phyloP scores from a whole-genome alignment of 1,140 invertebrate genomes.

The Bombus confusus region DNA sequence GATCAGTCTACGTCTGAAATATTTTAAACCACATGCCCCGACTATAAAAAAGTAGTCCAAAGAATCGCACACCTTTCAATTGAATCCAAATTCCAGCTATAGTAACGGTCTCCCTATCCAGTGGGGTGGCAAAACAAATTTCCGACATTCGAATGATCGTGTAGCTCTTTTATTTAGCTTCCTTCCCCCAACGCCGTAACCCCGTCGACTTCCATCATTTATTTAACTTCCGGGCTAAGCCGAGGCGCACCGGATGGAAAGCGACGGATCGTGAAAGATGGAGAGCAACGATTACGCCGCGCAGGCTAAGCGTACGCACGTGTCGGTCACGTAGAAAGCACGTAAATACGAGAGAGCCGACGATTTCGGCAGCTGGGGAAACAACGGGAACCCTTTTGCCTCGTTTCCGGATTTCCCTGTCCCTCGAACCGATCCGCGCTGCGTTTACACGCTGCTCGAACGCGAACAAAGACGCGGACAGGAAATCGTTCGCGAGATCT shows the following conservation, averaged over 20 bases:
- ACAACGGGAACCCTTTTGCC: slow-evolving; percentile 26
- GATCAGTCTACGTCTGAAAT: background rate
- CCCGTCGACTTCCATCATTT: slow-evolving; percentile 53
- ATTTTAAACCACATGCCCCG: background rate
- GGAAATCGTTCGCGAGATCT: slow-evolving; percentile 35
- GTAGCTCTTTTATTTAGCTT: slow-evolving; percentile 51
- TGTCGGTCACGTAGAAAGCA: background rate
- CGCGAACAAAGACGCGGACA: slow-evolving; percentile 27
- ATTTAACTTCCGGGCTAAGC: slow-evolving; percentile 59
- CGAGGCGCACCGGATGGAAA: slow-evolving; percentile 59
- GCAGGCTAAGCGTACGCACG: background rate
- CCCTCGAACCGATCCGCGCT: slow-evolving; percentile 6
- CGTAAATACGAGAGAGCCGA: background rate
- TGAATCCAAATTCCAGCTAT: background rate
- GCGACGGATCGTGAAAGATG: slow-evolving; percentile 58
- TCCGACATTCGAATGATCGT: slow-evolving; percentile 35
- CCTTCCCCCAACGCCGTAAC: slow-evolving; percentile 25
- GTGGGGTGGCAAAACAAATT: slow-evolving; percentile 19
- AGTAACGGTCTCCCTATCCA: too few relatives aligned
- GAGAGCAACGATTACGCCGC: slow-evolving; percentile 50
- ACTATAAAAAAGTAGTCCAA: background rate
- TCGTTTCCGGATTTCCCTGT: slow-evolving; percentile 27
- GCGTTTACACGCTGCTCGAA: slow-evolving; percentile 41
- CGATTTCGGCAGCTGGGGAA: slow-evolving; percentile 30
- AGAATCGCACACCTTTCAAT: background rate